phyloP scores from a whole-genome alignment of 2,113 vertebrate genomes.

The Maccullochella peelii region DNA sequence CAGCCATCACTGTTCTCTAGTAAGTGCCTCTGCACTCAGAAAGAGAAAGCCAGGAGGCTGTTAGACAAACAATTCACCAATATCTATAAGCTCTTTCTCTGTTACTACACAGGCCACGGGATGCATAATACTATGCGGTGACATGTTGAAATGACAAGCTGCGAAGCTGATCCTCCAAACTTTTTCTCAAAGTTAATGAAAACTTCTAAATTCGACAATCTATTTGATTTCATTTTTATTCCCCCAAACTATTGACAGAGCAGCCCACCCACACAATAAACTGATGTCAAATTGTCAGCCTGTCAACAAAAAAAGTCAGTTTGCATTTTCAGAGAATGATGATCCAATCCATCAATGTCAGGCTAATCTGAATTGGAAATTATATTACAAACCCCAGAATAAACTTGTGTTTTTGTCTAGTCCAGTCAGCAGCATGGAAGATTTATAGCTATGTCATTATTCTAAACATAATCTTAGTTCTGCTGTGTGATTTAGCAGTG shows the following conservation, averaged over 20 bases:
- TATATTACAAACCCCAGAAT: constrained; percentile 72
- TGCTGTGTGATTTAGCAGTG: constrained; percentile 73
- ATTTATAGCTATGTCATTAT: constrained; percentile 82
- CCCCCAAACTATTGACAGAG: constrained; percentile 41
- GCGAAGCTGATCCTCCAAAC: constrained; percentile 36
- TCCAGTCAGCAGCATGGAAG: constrained; percentile 75
- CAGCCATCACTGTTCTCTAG: constrained; percentile 60
- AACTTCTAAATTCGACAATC: constrained; percentile 57
- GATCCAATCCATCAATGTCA: constrained; percentile 82
- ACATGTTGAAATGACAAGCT: constrained; percentile 13
- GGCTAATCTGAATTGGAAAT: constrained; percentile 76
- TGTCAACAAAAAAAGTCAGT: constrained; percentile 73
- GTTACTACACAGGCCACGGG: not conserved
- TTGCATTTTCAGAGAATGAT: constrained; percentile 74
- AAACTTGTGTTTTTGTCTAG: constrained; percentile 67
- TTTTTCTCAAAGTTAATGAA: constrained; percentile 47
- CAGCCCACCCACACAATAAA: constrained; percentile 70
- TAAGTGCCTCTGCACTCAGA: constrained; percentile 53
- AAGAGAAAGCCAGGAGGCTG: constrained; percentile 34
- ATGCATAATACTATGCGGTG: not conserved
- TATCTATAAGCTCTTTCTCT: constrained; percentile 36
- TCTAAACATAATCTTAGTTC: constrained; percentile 82
- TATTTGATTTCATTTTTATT: constrained; percentile 57
- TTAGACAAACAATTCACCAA: constrained; percentile 45
- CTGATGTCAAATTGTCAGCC: constrained; percentile 63